A percentile compares a stretch with the other conserved stretches of the same genome.
Conservation (phyloP, 2,797 vertebrate species). For the Poecile montanus region DNA sequence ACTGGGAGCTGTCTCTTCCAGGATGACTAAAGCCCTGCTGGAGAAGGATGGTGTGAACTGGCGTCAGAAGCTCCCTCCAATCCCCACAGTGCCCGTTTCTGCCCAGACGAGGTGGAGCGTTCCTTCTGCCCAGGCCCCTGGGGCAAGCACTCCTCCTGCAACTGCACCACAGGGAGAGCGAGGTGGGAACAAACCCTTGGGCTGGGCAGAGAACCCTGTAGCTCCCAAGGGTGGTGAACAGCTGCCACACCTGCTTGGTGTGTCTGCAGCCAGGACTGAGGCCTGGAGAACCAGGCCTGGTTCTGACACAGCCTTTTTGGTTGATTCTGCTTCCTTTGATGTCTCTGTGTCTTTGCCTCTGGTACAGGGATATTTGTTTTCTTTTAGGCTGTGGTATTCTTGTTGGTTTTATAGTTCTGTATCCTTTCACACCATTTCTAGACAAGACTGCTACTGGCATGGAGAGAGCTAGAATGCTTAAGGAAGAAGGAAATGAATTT, state of each 20-base stretch:
- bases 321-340: background rate
- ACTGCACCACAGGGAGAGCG: background rate
- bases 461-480: constrained; percentile 82
- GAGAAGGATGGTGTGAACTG: constrained; percentile 86
- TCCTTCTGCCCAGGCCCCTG: constrained; percentile 21
- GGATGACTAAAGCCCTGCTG: constrained; percentile 90
- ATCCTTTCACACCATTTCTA: constrained; percentile 47
- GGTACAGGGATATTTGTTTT: background rate
- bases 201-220: background rate
- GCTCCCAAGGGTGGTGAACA: background rate
- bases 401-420: background rate
- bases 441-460: constrained; percentile 72
- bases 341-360: background rate
- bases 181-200: constrained; percentile 48
- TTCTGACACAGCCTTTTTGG: background rate
- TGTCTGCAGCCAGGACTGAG: background rate
- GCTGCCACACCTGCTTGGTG: background rate
- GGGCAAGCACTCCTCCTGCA: constrained; percentile 45
- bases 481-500: constrained; percentile 90
- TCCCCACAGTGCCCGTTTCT: constrained; percentile 86
- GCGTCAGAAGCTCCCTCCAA: constrained; percentile 89
- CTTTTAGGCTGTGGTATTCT: background rate
- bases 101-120: constrained; percentile 79
- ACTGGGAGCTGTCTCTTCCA: constrained; percentile 60
- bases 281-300: background rate